phyloP scores from a whole-genome alignment of 2,888 invertebrate species.

The Lasioglossum villosulum region DNA sequence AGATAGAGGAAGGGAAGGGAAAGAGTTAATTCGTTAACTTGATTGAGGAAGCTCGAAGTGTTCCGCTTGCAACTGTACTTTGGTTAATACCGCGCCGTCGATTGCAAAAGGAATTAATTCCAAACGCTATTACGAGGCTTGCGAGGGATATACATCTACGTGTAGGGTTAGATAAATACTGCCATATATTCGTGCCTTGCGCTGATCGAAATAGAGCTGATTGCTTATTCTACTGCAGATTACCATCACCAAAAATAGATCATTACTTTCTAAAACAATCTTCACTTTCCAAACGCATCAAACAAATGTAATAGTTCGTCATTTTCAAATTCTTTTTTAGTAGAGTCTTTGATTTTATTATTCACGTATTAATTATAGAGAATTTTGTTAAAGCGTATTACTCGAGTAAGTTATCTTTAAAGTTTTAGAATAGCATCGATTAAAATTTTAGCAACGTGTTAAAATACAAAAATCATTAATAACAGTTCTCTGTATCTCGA shows the following conservation, averaged over 20 bases:
- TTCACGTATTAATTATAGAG: neutral
- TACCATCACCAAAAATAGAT: neutral
- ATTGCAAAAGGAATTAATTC: conserved; percentile 50
- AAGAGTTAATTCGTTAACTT: conserved; percentile 32
- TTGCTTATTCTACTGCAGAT: neutral
- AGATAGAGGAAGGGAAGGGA: neutral
- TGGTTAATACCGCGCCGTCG: conserved; percentile 18
- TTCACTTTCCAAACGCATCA: neutral
- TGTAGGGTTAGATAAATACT: neutral
- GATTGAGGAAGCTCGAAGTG: conserved; percentile 30
- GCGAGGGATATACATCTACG: neutral
- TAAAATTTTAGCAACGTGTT: neutral
- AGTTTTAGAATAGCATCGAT: neutral
- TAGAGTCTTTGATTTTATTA: neutral
- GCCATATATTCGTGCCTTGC: neutral
- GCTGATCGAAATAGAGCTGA: neutral
- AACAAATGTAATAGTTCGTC: neutral
- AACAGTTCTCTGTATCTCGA: too few relatives aligned
- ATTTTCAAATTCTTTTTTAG: neutral
- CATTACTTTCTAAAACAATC: neutral
- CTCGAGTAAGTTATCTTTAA: neutral
- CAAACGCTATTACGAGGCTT: conserved; percentile 6
- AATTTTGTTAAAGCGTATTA: neutral
- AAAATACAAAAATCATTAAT: neutral
- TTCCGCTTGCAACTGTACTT: conserved; percentile 32